These are phyloP conservation scores for Meriones psammophilus DNA, from an alignment of 2,797 vertebrate species.

Conservation along the genomic window DNA sequence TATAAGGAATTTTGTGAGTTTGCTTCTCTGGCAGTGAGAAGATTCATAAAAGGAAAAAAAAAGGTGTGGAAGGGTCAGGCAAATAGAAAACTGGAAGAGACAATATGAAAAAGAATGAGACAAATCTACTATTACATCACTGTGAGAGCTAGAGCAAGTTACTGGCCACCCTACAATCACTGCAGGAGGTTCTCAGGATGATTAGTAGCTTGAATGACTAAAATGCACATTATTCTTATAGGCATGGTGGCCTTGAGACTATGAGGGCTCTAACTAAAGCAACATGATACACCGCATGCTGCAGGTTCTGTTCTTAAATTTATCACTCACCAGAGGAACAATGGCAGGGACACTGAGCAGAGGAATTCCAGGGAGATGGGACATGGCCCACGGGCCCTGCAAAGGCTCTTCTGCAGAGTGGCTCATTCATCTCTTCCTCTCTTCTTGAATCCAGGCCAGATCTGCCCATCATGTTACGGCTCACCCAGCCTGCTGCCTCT, in stretches of 20 bases:
- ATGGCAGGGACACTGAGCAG: background rate
- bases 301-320: background rate
- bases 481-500: background rate
- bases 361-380: background rate
- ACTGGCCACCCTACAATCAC: background rate
- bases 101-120: background rate
- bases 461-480: fast-evolving
- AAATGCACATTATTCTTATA: background rate
- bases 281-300: background rate
- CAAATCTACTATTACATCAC: background rate
- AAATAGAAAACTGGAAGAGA: background rate
- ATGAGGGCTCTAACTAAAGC: background rate
- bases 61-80: background rate
- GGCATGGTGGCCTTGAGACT: background rate
- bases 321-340: background rate
- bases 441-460: background rate
- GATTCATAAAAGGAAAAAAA: background rate
- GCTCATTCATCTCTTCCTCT: background rate
- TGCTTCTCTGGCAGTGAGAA: background rate
- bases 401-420: background rate
- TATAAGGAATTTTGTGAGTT: background rate
- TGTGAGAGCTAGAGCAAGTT: background rate
- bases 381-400: no score
- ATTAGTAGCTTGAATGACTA: background rate
- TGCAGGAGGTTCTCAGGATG: background rate